Conservation (phyloP, 2,797 vertebrate species). For the Smutsia gigantea region DNA sequence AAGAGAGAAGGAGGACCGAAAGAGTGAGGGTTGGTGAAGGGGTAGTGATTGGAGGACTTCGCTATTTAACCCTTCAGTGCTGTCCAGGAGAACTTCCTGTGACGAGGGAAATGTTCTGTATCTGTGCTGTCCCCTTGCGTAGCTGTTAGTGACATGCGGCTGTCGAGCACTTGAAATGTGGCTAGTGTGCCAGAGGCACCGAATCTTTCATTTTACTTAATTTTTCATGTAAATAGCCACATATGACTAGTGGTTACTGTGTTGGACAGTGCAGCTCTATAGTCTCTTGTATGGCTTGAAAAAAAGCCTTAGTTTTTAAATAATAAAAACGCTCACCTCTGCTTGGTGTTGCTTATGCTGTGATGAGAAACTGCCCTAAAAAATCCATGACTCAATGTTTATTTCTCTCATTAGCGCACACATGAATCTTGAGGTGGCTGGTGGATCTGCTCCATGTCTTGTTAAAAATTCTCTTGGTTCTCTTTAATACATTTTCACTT, state of each 20-base stretch:
- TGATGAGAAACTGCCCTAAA: neutral
- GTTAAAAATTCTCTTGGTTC: neutral
- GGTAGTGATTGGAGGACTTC: neutral
- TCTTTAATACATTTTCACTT: neutral
- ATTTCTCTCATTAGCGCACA: neutral
- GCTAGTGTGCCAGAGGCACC: neutral
- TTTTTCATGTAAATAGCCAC: slow-evolving; percentile 3
- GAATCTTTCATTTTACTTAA: slow-evolving; percentile 6
- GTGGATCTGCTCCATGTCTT: neutral
- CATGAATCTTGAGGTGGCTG: neutral
- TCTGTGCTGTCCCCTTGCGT: neutral
- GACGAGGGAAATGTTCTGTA: neutral
- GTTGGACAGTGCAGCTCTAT: neutral
- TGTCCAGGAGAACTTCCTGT: neutral
- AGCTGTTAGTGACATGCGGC: neutral
- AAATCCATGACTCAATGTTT: neutral
- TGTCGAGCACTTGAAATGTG: neutral
- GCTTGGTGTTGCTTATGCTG: neutral
- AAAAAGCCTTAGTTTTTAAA: neutral
- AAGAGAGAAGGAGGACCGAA: neutral
- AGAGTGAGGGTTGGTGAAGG: neutral
- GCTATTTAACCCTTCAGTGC: neutral
- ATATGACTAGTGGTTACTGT: neutral
- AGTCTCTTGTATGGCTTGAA: neutral
- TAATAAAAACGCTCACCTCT: neutral